Conservation (phyloP, 2,113 vertebrate genomes). For the Pterocles burchelli region DNA sequence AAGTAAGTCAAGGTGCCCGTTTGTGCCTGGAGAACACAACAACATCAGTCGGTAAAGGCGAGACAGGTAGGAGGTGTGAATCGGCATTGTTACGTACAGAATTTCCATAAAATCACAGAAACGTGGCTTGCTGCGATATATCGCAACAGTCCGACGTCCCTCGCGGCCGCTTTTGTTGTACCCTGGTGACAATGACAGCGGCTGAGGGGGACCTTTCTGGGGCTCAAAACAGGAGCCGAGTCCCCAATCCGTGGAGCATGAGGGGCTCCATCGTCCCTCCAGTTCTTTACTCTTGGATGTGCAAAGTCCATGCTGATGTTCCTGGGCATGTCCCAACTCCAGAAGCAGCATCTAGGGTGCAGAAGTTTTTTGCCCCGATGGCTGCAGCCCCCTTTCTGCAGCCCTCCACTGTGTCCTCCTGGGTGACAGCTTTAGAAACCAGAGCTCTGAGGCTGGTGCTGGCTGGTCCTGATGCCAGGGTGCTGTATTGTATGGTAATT, state of each 20-base stretch:
- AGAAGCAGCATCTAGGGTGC: not conserved
- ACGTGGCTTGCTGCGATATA: accelerated
- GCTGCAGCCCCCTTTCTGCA: not conserved
- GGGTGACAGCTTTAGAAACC: not conserved
- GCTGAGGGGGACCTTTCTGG: not conserved
- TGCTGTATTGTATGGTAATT: not conserved
- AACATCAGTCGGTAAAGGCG: not conserved
- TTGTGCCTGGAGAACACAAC: not conserved
- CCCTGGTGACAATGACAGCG: not conserved
- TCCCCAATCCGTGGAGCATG: not conserved
- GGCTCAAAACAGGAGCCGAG: not conserved
- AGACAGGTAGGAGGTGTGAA: not conserved
- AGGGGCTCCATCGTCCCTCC: not conserved
- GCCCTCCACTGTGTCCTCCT: not conserved
- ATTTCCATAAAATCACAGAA: not conserved
- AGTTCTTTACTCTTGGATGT: accelerated
- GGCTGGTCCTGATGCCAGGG: not conserved
- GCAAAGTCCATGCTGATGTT: accelerated
- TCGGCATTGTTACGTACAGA: not conserved
- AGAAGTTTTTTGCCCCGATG: not conserved
- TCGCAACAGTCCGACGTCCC: accelerated
- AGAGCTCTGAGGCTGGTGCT: not conserved
- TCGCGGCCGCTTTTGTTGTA: not conserved
- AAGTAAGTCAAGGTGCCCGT: not conserved
- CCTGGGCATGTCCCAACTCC: not conserved